These are phyloP conservation scores for Caenorhabditis latens DNA, from an alignment of 1,140 invertebrate genomes.

Conservation along the genomic window DNA sequence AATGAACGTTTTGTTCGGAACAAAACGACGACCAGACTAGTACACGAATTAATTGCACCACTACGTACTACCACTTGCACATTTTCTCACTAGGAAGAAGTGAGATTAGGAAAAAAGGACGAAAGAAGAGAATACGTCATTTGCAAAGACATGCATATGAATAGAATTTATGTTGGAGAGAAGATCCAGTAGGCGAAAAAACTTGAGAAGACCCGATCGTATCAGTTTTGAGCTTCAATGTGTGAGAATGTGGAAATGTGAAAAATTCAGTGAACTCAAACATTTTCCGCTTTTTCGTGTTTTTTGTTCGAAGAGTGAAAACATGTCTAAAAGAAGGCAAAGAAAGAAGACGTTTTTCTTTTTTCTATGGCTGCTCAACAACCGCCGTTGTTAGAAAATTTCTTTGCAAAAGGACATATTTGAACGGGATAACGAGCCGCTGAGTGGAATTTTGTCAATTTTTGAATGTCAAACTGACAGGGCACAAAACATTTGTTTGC, in stretches of 20 bases:
- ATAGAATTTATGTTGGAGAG: not conserved
- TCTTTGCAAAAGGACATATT: slow-evolving; percentile 42
- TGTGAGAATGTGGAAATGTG: slow-evolving; percentile 40
- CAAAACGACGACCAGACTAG: not conserved
- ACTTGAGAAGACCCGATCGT: not conserved
- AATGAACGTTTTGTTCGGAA: slow-evolving; percentile 22
- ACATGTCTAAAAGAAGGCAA: slow-evolving; percentile 48
- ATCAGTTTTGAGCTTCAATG: slow-evolving; percentile 18
- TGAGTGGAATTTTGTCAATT: slow-evolving; percentile 11
- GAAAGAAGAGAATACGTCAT: slow-evolving; percentile 35
- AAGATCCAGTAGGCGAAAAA: not conserved
- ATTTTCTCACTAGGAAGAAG: slow-evolving; percentile 14
- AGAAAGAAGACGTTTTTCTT: slow-evolving; percentile 45
- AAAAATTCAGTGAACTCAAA: slow-evolving; percentile 39
- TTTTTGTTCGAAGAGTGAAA: slow-evolving; percentile 41
- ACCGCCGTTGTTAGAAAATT: slow-evolving; percentile 33
- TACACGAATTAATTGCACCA: slow-evolving; percentile 8
- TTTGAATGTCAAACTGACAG: not conserved
- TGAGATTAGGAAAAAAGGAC: slow-evolving; percentile 34
- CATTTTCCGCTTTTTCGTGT: slow-evolving; percentile 34
- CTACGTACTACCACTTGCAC: not conserved
- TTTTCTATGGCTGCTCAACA: slow-evolving; percentile 47
- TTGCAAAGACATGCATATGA: slow-evolving; percentile 44
- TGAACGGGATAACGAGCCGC: slow-evolving; percentile 21
- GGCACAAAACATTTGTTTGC: not conserved